A percentile compares a stretch with the other conserved stretches of the same genome.
Evolutionary conservation across 2,797 vertebrate species (phyloP).

Genomic region (Geotrypetes seraphini): DNA sequence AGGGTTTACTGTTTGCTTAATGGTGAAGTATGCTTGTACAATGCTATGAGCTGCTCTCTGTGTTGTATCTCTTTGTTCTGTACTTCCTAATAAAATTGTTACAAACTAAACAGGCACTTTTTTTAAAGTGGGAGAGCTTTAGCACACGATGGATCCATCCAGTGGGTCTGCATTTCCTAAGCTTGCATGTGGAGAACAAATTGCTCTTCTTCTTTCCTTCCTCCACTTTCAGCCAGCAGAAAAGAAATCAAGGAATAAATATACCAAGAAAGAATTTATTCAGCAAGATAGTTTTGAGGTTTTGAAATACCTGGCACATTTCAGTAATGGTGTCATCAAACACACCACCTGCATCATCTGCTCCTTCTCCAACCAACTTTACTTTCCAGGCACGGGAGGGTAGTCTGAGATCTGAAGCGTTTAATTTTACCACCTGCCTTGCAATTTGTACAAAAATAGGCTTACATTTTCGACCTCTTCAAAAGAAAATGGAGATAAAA

Average conservation of each 20-base stretch:
- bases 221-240: background rate
- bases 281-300: no score
- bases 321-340: slow-evolving; percentile 77
- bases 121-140: no score
- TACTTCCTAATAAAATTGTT: no score
- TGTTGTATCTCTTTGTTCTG: no score
- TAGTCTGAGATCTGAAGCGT: slow-evolving; percentile 68
- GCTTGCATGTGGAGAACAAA: no score
- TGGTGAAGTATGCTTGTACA: no score
- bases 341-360: slow-evolving; percentile 70
- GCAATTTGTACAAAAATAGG: slow-evolving; percentile 75
- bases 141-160: no score
- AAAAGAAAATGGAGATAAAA: slow-evolving; percentile 2
- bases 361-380: slow-evolving; percentile 70
- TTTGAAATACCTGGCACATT: slow-evolving; percentile 74
- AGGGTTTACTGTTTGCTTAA: no score
- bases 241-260: background rate
- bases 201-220: no score
- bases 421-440: slow-evolving; percentile 70
- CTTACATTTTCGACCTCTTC: slow-evolving; percentile 70
- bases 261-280: background rate
- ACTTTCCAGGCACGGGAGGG: slow-evolving; percentile 75
- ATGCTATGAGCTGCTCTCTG: no score
- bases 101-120: no score
- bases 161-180: no score